phyloP scores from a whole-genome alignment of 2,113 vertebrate species.

The human region GRCh38 chr15:82905501-82906000 shows the following conservation, averaged over 20 bases:
- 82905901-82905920: background rate
- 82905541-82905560: background rate
- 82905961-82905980: background rate
- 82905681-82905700: no score
- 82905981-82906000: background rate
- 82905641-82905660: background rate
- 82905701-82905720: background rate
- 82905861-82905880: background rate
- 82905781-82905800: background rate
- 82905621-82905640: background rate
- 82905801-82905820: background rate
- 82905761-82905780: background rate
- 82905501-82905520: background rate
- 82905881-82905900: background rate
- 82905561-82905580: background rate
- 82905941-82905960: background rate
- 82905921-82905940: background rate
- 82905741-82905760: background rate
- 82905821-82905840: background rate
- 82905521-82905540: background rate
- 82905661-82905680: background rate
- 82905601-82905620: background rate
- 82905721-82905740: background rate
- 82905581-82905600: background rate
- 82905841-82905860: background rate